A percentile compares a stretch with the other conserved stretches of the same genome.
phyloP scores from a whole-genome alignment of 1,140 invertebrate genomes.

The Varroa destructor region DNA sequence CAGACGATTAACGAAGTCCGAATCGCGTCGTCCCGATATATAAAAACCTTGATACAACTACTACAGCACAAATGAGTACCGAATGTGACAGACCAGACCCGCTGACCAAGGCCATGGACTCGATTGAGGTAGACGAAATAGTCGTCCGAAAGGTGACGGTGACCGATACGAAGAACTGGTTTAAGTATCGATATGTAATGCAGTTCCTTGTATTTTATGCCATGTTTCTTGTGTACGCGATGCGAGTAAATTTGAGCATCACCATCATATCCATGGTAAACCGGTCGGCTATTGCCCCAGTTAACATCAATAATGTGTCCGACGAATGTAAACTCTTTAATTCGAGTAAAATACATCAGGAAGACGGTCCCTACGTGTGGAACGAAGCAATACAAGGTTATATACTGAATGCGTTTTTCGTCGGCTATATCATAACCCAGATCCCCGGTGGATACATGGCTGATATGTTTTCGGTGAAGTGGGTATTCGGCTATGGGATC shows the following conservation, averaged over 20 bases:
- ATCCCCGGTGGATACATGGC: constrained; percentile 30
- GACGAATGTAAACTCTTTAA: constrained; percentile 23
- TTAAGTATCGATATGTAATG: constrained; percentile 18
- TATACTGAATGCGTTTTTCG: constrained; percentile 29
- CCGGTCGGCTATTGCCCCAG: background rate
- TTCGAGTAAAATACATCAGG: background rate
- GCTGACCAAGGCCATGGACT: background rate
- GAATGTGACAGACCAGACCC: too few relatives aligned
- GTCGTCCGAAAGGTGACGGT: background rate
- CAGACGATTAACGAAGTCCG: too few relatives aligned
- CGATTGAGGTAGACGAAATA: constrained; percentile 16
- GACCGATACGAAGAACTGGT: constrained; percentile 4
- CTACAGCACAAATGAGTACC: too few relatives aligned
- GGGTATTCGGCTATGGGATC: constrained; percentile 58
- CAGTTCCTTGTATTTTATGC: constrained; percentile 24
- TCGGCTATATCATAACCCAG: constrained; percentile 26
- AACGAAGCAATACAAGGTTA: constrained; percentile 15
- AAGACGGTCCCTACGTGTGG: constrained; percentile 29
- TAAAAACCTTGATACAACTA: too few relatives aligned
- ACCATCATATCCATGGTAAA: constrained; percentile 29
- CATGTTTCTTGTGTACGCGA: constrained; percentile 28
- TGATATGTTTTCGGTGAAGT: constrained; percentile 29
- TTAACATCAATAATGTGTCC: background rate
- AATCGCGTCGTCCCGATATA: too few relatives aligned
- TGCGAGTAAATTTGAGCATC: constrained; percentile 28